Percentiles rank a stretch among this genome's conserved stretches.
These are phyloP conservation scores for Oreohelix idahoensis DNA, from an alignment of 1,140 invertebrate genomes.

Conservation along the genomic window DNA sequence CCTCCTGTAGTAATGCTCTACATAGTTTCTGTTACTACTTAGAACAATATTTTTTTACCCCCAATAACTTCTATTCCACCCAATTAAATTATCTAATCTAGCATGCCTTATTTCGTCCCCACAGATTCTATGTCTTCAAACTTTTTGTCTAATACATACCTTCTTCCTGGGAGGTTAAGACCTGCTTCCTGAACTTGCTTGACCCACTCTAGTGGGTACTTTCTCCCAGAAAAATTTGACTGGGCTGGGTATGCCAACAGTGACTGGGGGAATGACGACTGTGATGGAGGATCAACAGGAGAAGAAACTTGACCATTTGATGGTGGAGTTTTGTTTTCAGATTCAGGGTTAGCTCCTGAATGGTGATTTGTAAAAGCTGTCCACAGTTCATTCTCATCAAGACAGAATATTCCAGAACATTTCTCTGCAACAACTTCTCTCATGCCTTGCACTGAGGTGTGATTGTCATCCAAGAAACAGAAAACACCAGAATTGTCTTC, in stretches of 20 bases:
- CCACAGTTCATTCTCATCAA: conserved; percentile 51
- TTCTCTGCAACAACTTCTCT: conserved; percentile 76
- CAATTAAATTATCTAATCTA: too few species aligned
- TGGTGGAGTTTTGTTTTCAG: background rate
- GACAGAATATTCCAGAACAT: conserved; percentile 56
- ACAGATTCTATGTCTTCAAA: too few species aligned
- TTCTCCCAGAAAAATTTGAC: conserved; percentile 92
- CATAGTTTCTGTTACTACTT: too few species aligned
- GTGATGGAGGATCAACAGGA: conserved; percentile 30
- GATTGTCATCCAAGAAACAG: conserved; percentile 90
- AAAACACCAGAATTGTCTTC: conserved; percentile 70
- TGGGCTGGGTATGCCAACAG: conserved; percentile 92
- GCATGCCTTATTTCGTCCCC: too few species aligned
- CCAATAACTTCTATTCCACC: too few species aligned
- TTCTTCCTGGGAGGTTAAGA: conserved; percentile 70
- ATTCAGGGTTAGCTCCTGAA: too few species aligned
- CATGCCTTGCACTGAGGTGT: conserved; percentile 95
- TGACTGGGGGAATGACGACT: conserved; percentile 70
- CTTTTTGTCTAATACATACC: conserved; percentile 19
- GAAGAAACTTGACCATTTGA: background rate
- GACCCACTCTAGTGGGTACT: conserved; percentile 85
- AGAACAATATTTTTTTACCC: too few species aligned
- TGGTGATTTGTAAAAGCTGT: background rate
- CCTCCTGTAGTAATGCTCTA: too few species aligned
- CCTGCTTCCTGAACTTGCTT: conserved; percentile 78